Percentiles rank a stretch among this genome's conserved stretches.
These are phyloP conservation scores for Dendrolimus houi DNA, from an alignment of 2,888 invertebrate genomes.

Conservation along the genomic window DNA sequence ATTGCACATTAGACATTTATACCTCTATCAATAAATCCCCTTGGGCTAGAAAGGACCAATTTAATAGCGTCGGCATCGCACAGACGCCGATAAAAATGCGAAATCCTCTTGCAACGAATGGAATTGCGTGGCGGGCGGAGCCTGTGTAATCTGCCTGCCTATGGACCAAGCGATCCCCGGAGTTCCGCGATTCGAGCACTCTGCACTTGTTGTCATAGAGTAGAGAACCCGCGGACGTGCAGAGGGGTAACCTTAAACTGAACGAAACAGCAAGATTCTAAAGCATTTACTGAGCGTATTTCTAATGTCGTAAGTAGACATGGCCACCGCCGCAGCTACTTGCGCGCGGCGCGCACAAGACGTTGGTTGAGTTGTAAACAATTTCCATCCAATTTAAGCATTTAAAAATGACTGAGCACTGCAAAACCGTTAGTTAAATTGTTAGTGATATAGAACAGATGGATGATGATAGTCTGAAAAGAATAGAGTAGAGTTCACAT, in stretches of 20 bases:
- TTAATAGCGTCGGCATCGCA: slow-evolving; percentile 44
- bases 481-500: slow-evolving; percentile 1
- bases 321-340: too few relatives aligned
- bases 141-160: slow-evolving; percentile 70
- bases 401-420: too few relatives aligned
- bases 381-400: too few relatives aligned
- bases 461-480: not conserved
- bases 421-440: too few relatives aligned
- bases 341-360: too few relatives aligned
- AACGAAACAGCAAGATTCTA: too few relatives aligned
- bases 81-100: slow-evolving; percentile 63
- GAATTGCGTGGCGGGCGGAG: slow-evolving; percentile 73
- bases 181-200: slow-evolving; percentile 39
- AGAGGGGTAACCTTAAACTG: too few relatives aligned
- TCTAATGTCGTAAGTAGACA: too few relatives aligned
- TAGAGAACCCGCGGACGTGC: slow-evolving; percentile 7
- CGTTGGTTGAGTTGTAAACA: too few relatives aligned
- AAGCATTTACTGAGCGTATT: too few relatives aligned
- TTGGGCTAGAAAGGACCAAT: slow-evolving; percentile 28
- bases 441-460: slow-evolving; percentile 1
- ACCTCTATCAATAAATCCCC: slow-evolving; percentile 18
- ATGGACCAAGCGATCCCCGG: slow-evolving; percentile 65
- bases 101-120: slow-evolving; percentile 62
- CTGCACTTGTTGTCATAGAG: slow-evolving; percentile 49
- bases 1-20: not conserved